Conservation (phyloP, 2,888 invertebrate species). For the Ophion obscuratus region DNA sequence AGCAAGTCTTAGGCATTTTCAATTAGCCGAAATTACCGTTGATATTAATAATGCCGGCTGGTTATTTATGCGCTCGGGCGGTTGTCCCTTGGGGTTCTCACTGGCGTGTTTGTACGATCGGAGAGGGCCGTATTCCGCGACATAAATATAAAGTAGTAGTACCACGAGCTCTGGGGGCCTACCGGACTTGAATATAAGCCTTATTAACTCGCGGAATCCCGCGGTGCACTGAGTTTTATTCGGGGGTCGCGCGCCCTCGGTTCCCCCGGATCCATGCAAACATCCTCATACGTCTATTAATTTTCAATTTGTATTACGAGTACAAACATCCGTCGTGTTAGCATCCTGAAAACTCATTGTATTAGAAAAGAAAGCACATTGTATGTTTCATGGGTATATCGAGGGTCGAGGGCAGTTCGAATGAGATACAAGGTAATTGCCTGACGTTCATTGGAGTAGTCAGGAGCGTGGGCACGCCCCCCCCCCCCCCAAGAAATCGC, state of each 20-base stretch:
- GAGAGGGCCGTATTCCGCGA: slow-evolving; percentile 39
- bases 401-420: background rate
- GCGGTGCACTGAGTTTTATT: slow-evolving; percentile 57
- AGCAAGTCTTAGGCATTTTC: slow-evolving; percentile 75
- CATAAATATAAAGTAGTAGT: slow-evolving; percentile 72
- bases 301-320: background rate
- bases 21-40: slow-evolving; percentile 77
- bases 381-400: background rate
- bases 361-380: background rate
- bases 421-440: background rate
- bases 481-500: too few species aligned
- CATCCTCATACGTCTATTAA: slow-evolving; percentile 21
- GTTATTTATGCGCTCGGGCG: slow-evolving; percentile 73
- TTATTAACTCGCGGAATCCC: slow-evolving; percentile 72
- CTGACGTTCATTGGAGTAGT: background rate
- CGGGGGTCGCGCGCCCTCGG: slow-evolving; percentile 12
- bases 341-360: background rate
- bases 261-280: slow-evolving; percentile 5
- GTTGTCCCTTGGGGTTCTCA: slow-evolving; percentile 51
- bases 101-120: slow-evolving; percentile 38
- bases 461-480: too few species aligned
- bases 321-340: background rate
- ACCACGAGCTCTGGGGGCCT: slow-evolving; percentile 68
- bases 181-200: slow-evolving; percentile 63
- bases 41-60: slow-evolving; percentile 77